phyloP scores from a whole-genome alignment of 2,888 invertebrate genomes.

The Caenorhabditis sp. region DNA sequence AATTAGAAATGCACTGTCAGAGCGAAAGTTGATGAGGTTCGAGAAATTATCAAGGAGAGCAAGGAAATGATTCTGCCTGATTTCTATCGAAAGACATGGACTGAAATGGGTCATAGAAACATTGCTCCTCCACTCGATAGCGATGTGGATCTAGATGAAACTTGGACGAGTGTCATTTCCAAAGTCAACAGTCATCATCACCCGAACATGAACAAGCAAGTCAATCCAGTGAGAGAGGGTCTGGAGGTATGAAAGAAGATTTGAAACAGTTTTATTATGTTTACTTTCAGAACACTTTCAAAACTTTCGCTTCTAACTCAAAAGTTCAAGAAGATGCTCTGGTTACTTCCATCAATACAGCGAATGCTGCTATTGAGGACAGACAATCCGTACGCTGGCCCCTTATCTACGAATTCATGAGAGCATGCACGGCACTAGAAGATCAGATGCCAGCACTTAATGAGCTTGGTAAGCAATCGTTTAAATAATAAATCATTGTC shows the following conservation, averaged over 20 bases:
- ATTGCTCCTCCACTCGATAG: conserved; percentile 17
- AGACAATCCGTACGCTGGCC: conserved; percentile 52
- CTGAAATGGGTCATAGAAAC: conserved; percentile 40
- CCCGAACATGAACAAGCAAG: conserved; percentile 6
- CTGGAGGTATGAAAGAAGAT: conserved; percentile 15
- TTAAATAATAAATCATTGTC: background rate
- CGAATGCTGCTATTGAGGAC: background rate
- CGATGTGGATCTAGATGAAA: conserved; percentile 30
- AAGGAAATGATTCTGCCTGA: conserved; percentile 32
- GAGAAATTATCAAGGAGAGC: conserved; percentile 58
- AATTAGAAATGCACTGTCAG: too few relatives aligned
- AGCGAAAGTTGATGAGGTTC: conserved; percentile 64
- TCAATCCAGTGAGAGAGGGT: conserved; percentile 34
- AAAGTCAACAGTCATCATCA: conserved; percentile 39
- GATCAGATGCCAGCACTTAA: conserved; percentile 52
- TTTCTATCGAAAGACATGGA: conserved; percentile 46
- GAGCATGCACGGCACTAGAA: conserved; percentile 16
- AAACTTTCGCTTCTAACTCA: conserved; percentile 14
- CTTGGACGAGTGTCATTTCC: conserved; percentile 26
- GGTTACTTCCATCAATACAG: conserved; percentile 29
- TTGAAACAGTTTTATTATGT: background rate
- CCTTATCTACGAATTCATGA: conserved; percentile 46
- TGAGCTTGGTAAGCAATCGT: conserved; percentile 43
- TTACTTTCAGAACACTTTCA: conserved; percentile 8
- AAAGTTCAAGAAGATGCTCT: background rate